Base-by-base conservation (phyloP, 1,140 invertebrate species). In the Schlechtendalia chinensis region DNA sequence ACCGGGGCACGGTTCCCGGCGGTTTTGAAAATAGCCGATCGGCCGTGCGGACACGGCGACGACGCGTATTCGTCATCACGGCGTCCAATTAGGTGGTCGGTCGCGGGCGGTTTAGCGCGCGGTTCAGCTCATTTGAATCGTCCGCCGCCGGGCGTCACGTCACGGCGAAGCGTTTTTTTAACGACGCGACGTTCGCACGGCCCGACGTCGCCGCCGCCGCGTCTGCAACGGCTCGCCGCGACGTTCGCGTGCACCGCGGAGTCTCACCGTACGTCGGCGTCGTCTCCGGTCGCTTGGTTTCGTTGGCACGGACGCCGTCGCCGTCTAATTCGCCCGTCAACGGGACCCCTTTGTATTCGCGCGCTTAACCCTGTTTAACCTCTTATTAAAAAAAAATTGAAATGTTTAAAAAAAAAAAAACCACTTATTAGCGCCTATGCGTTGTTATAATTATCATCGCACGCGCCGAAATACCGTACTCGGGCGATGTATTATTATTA, bases 351-450 rank as follows among this genome's bases (percentile, higher is more conserved):
- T 79, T 79, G 58, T 79, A 63, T 47, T 79, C 39, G 39, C 47
- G 47, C 58, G 56, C 24, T 79, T 79, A 79, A 79, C 75, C 75
- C 75, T 61, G 50, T 79, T 79, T 79, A 79, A 79, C 75, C 75
- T 79, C 75, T 39, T 39, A 39, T 39, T 39, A 39, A n/a, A n/a
- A n/a, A n/a, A n/a, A n/a, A n/a, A n/a, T n/a, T n/a, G n/a, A n/a
- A n/a, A n/a, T n/a, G n/a, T n/a, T n/a, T n/a, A n/a, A n/a, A n/a
- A n/a, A n/a, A n/a, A n/a, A n/a, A n/a, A n/a, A n/a, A n/a, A n/a
- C n/a, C n/a, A n/a, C n/a, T 59, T 45, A 77, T 77, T 77, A 77
- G 74, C 58, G 74, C 32, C 56, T 59, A 45, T 19, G 22, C 67
- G 22, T 24, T 67, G 14, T 58, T 75, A 53, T 47, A 24, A 14